These are phyloP conservation scores for Trissolcus basalis DNA, from an alignment of 1,140 invertebrate genomes.

Conservation along the genomic window DNA sequence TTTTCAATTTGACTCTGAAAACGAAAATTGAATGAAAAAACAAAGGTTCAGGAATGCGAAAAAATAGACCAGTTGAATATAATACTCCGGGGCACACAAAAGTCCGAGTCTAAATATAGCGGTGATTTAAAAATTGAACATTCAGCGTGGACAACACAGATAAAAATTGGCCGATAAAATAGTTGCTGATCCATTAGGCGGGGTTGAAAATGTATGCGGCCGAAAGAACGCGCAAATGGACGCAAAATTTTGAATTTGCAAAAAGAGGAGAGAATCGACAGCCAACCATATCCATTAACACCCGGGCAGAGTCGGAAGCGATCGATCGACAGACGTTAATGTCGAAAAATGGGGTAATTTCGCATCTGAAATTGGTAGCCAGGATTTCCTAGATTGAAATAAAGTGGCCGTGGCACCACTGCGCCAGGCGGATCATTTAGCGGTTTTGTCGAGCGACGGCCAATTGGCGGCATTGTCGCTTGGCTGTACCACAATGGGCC, in stretches of 20 bases:
- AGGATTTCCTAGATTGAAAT: constrained; percentile 77
- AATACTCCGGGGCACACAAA: constrained; percentile 6
- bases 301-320: constrained; percentile 50
- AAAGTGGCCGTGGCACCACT: constrained; percentile 75
- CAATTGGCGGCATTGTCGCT: constrained; percentile 77
- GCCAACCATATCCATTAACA: constrained; percentile 62
- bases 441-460: constrained; percentile 78
- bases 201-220: constrained; percentile 40
- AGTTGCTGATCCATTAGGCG: constrained; percentile 37
- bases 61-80: constrained; percentile 1
- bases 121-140: constrained; percentile 40
- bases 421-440: constrained; percentile 75
- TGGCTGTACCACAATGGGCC: constrained; percentile 76
- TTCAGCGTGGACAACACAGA: constrained; percentile 28
- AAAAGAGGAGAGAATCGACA: constrained; percentile 35
- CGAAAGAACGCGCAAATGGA: constrained; percentile 32
- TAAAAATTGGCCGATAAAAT: constrained; percentile 41
- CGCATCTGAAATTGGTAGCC: constrained; percentile 69
- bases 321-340: constrained; percentile 67
- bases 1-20: background rate
- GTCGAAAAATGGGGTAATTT: constrained; percentile 74
- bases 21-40: no score
- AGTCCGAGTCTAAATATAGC: constrained; percentile 14
- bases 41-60: background rate
- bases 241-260: constrained; percentile 42